A percentile compares a stretch with the other conserved stretches of the same genome.
Conservation (phyloP, 2,888 invertebrate genomes). For the Orchesellides sinensis region DNA sequence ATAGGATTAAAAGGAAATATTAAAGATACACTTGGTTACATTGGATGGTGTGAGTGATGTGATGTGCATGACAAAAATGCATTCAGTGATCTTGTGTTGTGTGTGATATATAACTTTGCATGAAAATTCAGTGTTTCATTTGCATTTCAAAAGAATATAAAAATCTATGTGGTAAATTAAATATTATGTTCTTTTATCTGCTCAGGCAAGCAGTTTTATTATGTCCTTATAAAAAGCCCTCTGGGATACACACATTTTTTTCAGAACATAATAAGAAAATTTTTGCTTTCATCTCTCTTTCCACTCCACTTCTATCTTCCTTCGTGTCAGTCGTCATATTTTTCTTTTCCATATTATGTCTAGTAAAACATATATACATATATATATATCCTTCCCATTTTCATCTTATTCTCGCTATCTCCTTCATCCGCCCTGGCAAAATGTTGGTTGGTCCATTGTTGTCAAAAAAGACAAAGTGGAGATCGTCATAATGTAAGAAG, state of each 20-base stretch:
- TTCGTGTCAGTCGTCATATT: too few species aligned
- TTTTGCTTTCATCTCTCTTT: background rate
- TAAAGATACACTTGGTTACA: background rate
- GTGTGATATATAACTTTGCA: background rate
- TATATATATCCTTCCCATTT: background rate
- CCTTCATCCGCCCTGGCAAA: constrained; percentile 4
- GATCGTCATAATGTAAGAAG: too few species aligned
- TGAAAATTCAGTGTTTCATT: background rate
- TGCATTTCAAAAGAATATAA: background rate
- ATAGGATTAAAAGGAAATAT: too few species aligned
- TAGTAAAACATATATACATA: background rate
- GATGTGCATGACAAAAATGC: background rate
- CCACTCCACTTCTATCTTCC: background rate
- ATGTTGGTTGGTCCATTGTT: constrained; percentile 17
- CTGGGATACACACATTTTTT: background rate
- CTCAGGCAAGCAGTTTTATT: too few species aligned
- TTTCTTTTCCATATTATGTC: too few species aligned
- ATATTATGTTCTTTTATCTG: too few species aligned
- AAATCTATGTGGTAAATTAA: too few species aligned
- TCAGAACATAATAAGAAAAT: background rate
- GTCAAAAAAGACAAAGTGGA: constrained; percentile 30
- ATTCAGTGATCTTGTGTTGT: too few species aligned
- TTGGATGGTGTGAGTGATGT: background rate
- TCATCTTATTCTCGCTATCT: background rate
- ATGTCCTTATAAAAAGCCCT: background rate